phyloP scores from a whole-genome alignment of 1,140 invertebrate species.

The Rhagoletis pomonella region DNA sequence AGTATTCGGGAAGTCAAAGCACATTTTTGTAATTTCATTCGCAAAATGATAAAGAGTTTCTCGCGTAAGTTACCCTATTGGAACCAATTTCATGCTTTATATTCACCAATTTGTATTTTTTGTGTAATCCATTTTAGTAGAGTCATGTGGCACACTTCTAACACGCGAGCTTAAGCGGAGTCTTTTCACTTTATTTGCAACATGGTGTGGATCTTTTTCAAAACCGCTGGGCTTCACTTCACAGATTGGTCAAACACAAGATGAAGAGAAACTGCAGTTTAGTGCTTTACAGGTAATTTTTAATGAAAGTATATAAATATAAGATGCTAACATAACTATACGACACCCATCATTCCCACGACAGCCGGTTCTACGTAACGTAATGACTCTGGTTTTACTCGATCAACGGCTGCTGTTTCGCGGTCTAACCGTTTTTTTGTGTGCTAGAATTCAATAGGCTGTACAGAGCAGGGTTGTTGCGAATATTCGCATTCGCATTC shows the following conservation, averaged over 20 bases:
- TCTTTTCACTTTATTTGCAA: slow-evolving; percentile 93
- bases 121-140: slow-evolving; percentile 80
- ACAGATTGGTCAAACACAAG: slow-evolving; percentile 70
- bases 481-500: too few species aligned
- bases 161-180: slow-evolving; percentile 90
- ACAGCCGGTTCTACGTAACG: too few species aligned
- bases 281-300: slow-evolving; percentile 83
- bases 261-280: slow-evolving; percentile 81
- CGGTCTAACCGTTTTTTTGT: too few species aligned
- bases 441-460: too few species aligned
- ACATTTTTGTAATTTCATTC: slow-evolving; percentile 95
- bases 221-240: slow-evolving; percentile 74
- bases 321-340: too few species aligned
- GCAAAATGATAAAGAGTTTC: slow-evolving; percentile 95
- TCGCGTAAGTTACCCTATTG: slow-evolving; percentile 79
- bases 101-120: not conserved
- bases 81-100: not conserved
- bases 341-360: too few species aligned
- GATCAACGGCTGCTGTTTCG: too few species aligned
- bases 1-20: slow-evolving; percentile 89
- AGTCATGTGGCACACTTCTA: slow-evolving; percentile 88
- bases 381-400: too few species aligned
- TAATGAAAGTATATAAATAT: too few species aligned
- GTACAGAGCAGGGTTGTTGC: too few species aligned
- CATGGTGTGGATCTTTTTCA: slow-evolving; percentile 92